Base-by-base conservation (phyloP, 2,888 invertebrate species). In the Nymphalis polychloros region DNA sequence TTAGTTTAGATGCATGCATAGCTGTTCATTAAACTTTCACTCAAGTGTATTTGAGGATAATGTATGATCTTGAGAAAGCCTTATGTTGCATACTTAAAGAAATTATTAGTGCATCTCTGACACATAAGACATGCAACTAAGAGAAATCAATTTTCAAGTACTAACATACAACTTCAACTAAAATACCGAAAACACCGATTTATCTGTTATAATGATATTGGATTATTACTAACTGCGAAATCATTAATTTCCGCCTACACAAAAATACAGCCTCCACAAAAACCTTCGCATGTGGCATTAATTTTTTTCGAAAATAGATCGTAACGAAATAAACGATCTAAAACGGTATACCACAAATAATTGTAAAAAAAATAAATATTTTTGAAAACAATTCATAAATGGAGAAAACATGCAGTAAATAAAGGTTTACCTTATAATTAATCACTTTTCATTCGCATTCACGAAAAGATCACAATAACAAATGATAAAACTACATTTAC, bases 51-150 rank as follows among this genome's bases (percentile, higher is more conserved):
- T 73, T 76, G 65, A 73, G 67, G 70, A 74, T 76, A 76, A 77
- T 73, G 73, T 72, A 75, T 73, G 69, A 73, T 74, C 63, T 67
- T 69, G 73, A 74, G 78, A 78, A 78, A 79, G 79, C 74, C 70
- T 69, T 71, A 67, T 64, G 64, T 71, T 77, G 70, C 73, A 74
- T 77, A 77, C 73, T 73, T 75, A 68, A 76, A 75, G 81, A 81
- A 87, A 84, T 85, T 85, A 86, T 80, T 84, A 80, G 82, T 85
- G 84, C 85, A 87, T 85, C 81, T 84, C 84, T 81, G 75, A 82
- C 78, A 66, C 47, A 57, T 55, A 35, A 59, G 64, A 72, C 72
- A 74, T 72, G 66, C 73, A 68, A 68, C 61, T 61, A 61, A 60
- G 69, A 68, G 72, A 73, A 73, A 72, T 63, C 63, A 49, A 31